phyloP scores from a whole-genome alignment of 2,113 vertebrate genomes.

The Brachionichthys hirsutus region DNA sequence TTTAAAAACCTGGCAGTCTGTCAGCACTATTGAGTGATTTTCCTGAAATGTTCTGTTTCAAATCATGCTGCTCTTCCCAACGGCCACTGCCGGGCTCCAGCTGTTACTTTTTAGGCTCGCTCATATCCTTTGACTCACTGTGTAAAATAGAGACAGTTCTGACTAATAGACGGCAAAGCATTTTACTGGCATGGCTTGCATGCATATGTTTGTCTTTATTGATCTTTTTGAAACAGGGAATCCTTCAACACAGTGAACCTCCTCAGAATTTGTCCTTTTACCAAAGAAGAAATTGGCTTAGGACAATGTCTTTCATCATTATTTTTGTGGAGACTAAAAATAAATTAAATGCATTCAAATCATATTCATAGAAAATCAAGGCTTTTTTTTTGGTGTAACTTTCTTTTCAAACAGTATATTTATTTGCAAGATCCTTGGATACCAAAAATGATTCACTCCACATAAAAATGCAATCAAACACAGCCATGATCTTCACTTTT shows the following conservation, averaged over 20 bases:
- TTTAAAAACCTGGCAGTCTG: not conserved
- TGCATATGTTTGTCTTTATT: conserved; percentile 49
- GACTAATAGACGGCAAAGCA: conserved; percentile 31
- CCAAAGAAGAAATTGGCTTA: conserved; percentile 39
- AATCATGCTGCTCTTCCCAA: conserved; percentile 31
- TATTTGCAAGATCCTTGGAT: conserved; percentile 40
- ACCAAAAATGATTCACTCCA: conserved; percentile 48
- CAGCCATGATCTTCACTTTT: conserved; percentile 15
- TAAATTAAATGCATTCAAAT: conserved; percentile 24
- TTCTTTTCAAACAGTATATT: conserved; percentile 47
- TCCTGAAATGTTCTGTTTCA: conserved; percentile 33
- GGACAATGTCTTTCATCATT: conserved; percentile 41
- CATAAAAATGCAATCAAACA: conserved; percentile 41
- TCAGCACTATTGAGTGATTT: not conserved
- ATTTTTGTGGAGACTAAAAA: conserved; percentile 38
- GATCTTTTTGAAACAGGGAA: conserved; percentile 50
- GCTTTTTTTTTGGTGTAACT: conserved; percentile 36
- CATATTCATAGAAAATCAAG: conserved; percentile 39
- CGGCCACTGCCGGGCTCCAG: conserved; percentile 19
- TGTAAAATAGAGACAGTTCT: conserved; percentile 32
- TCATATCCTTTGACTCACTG: conserved; percentile 52
- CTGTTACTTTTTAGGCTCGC: conserved; percentile 32
- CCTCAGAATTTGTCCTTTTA: conserved; percentile 42
- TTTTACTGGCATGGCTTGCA: conserved; percentile 17
- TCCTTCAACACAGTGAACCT: conserved; percentile 40